Evolutionary conservation across 2,113 vertebrate genomes (phyloP), one percentile per base, ranked within the genome.

Genomic region (Psettodes erumei): DNA sequence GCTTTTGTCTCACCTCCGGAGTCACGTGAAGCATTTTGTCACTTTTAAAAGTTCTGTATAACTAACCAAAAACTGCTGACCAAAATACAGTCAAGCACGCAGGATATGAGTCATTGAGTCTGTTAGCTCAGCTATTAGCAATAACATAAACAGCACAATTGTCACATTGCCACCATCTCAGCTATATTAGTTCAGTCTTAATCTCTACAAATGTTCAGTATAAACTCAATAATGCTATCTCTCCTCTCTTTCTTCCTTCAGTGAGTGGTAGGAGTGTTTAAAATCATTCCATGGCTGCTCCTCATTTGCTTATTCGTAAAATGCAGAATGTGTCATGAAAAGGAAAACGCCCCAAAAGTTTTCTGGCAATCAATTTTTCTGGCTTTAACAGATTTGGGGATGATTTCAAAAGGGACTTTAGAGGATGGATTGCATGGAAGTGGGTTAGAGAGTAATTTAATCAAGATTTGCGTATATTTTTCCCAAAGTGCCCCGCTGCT

Each of bases 361-460:
- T 70, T 25, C 55, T 71, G 74, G 75, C 70, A 70, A 55, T 56
- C 23, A 48, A 62, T n/a, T n/a, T n/a, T n/a, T n/a, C n/a, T n/a
- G 68, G 54, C 54, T 62, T 13, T 58, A n/a, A 70, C 64, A 82
- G 72, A 80, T 77, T 78, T 55, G 54, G 58, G 48, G 54, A 65
- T 47, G 77, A 71, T 75, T 78, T 75, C 21, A 75, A 47, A 47
- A 61, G 48, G 62, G 43, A 54, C 35, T 37, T 69, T 40, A 23
- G 59, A 64, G 56, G 51, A 85, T 33, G 40, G 40, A 60, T 30
- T 32, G 11, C 30, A 53, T 51, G 61, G 33, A 71, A 83, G 60
- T 60, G 65, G 50, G 64, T 77, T 58, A 60, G 45, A 38, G 27
- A 81, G 56, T 83, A 71, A 87, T 78, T 75, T 67, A 90, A 84